Conservation (phyloP, 2,113 vertebrate genomes). For the Cichladusa arquata region DNA sequence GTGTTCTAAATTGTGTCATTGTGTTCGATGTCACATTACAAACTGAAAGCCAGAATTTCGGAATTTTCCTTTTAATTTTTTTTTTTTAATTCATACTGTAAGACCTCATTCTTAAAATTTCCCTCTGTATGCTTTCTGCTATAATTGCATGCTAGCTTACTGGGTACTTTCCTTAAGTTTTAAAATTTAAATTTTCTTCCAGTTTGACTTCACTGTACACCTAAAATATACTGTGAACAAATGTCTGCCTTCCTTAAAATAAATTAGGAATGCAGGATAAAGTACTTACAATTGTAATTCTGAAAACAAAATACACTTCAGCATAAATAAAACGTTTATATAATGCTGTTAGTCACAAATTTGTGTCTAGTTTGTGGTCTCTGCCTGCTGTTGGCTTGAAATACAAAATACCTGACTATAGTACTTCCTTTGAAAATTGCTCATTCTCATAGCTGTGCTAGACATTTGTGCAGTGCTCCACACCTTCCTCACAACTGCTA, state of each 20-base stretch:
- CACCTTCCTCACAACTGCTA: background rate
- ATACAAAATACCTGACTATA: background rate
- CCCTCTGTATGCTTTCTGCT: background rate
- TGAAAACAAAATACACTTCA: background rate
- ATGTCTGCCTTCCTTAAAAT: background rate
- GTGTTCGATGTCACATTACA: background rate
- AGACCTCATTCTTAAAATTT: background rate
- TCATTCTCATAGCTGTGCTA: background rate
- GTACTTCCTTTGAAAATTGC: background rate
- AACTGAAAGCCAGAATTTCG: background rate
- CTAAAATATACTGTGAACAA: background rate
- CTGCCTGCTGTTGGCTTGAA: background rate
- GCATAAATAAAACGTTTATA: background rate
- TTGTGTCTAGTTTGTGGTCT: background rate
- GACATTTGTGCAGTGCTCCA: background rate
- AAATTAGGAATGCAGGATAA: background rate
- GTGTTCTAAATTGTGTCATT: background rate
- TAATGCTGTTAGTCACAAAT: background rate
- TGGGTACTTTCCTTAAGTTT: background rate
- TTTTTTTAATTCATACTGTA: background rate
- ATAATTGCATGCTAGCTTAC: background rate
- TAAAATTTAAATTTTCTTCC: background rate
- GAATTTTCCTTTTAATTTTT: background rate
- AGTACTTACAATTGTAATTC: background rate
- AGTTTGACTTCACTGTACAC: background rate